Evolutionary conservation across 2,797 vertebrate genomes (phyloP), one percentile per base, ranked within the genome.

Genomic region (Enteromius radiatus): DNA sequence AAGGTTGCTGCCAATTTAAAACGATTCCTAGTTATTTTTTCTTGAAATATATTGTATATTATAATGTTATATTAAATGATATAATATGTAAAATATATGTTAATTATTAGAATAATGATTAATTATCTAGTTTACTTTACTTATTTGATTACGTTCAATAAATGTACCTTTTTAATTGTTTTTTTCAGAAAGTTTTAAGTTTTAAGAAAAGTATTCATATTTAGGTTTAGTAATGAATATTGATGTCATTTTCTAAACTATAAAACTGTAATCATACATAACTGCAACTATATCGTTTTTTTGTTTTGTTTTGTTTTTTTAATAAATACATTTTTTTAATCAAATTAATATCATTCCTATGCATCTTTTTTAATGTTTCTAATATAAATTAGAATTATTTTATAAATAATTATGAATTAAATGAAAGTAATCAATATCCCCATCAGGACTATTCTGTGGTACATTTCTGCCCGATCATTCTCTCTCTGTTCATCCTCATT

Each of bases 391-490:
- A 7, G 2, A 28, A 63, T 31, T 63, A 28, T 28, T 28, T 28
- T 1, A 31, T 15, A 15, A 63, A 63, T 17, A 63, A 31, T 61
- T 28, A 15, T 61, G 6, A 61, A 61, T 63, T 17, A 17, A 31
- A 63, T 63, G 0, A 17, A 63, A 31, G 31, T 8, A 31, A 63
- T 28, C 15, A 63, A 19, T 31, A 31, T 63, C 59, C 7, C 59
- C 12, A 63, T 63, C 28, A 15, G 19, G 36, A 33, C 70, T n/a
- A 31, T 28, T 41, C 38, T 73, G 2, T 61, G 5, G 21, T n/a
- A 74, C 23, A 76, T 63, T 70, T 33, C 4, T 75, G 26, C 26
- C n/a, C 31, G 33, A 67, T 65, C 65, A 47, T 45, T 82, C 49
- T 65, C 45, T 49, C 26, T 75, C 54, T 71, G 56, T 23, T 33